These are phyloP conservation scores for Nipponia nippon DNA, from an alignment of 2,113 vertebrate species.

Conservation along the genomic window DNA sequence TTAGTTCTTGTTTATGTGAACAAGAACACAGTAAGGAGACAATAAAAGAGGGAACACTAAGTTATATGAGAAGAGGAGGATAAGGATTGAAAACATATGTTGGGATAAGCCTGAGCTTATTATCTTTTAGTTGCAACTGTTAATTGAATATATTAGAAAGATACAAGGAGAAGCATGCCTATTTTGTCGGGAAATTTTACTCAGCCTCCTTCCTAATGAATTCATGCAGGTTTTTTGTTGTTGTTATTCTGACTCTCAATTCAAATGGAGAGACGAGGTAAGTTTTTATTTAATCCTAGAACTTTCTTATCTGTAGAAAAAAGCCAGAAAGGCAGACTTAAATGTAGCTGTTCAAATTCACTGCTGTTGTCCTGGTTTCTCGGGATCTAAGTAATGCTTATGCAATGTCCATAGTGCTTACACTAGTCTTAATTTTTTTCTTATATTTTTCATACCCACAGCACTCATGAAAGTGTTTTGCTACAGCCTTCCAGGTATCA, in stretches of 20 bases:
- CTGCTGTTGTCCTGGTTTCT: background rate
- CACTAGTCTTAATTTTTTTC: background rate
- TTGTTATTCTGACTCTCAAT: background rate
- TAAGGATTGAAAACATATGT: background rate
- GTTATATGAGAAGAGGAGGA: background rate
- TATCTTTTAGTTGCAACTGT: background rate
- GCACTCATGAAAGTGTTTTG: background rate
- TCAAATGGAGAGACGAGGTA: background rate
- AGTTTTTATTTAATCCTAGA: background rate
- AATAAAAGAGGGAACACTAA: background rate
- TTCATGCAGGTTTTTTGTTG: background rate
- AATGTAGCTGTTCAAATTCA: background rate
- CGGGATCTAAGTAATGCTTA: background rate
- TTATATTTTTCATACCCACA: background rate
- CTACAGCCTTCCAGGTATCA: background rate
- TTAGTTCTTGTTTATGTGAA: background rate
- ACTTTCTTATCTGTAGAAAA: background rate
- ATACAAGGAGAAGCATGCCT: background rate
- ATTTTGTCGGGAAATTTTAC: background rate
- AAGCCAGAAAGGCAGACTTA: background rate
- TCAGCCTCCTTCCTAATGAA: background rate
- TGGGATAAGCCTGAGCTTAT: background rate
- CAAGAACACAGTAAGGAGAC: background rate
- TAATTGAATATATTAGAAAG: background rate
- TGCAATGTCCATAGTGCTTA: background rate